Base-by-base conservation (phyloP, 2,797 vertebrate genomes). In the Rhabdophis nuchalis region DNA sequence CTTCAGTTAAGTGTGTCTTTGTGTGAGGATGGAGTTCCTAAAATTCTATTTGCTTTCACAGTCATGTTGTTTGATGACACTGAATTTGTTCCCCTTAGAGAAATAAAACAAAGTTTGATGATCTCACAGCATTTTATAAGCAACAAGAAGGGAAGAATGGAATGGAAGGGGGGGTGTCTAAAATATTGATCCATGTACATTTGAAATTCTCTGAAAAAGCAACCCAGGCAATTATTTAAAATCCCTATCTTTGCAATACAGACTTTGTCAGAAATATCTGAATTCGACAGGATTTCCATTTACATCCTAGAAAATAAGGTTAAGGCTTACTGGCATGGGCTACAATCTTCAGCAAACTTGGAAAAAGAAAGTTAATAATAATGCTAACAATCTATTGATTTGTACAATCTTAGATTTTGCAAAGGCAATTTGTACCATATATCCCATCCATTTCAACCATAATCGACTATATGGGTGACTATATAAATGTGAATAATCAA, bases 1-100 rank as follows among this genome's bases (percentile, higher is more conserved):
- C 87, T 95, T 91, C 89, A 95, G 88, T 20, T 89, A 12, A 87
- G 85, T 14, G 29, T 50, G 94, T 54, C 77, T 46, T 64, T 46
- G 4, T 18, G 18, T 23, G 3, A 77, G 18, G 77, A 11, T 82
- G 20, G 77, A 46, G 57, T 82, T 54, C 7, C 29, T 92, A 92
- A 95, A 94, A 94, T 91, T 57, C 6, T 58, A 29, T 88, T 95
- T 93, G 4, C 72, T 88, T 20, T 52, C 25, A 90, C 50, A 0
- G 89, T 93, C 89, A 60, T 77, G 5, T 53, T 93, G 53, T 29
- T 87, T 90, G 82, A 88, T 88, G 92, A 54, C n/a, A 5, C 54
- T 57, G 23, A 90, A 14, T 4, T 2, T 89, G 8, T 85, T 56
- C 88, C 54, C 5, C 16, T 11, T 29, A 64, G 41, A 88, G 25